phyloP scores from a whole-genome alignment of 1,140 invertebrate species.

The Oryctes rhinoceros region DNA sequence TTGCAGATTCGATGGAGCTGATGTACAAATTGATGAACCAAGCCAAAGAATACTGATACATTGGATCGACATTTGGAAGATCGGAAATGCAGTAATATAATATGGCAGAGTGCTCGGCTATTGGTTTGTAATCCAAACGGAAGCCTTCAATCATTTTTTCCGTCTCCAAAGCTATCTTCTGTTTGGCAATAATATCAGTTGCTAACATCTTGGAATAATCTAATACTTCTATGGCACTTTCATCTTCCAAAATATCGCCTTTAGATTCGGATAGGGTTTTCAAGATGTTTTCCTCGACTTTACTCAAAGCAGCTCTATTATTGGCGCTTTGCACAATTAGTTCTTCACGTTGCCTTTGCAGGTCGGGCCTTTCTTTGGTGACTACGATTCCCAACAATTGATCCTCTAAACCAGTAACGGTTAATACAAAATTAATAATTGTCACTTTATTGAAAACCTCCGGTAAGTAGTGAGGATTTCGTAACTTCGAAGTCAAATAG shows the following conservation, averaged over 20 bases:
- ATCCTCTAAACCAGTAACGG: constrained; percentile 88
- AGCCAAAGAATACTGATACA: constrained; percentile 93
- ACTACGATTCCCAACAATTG: constrained; percentile 93
- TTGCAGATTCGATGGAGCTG: constrained; percentile 87
- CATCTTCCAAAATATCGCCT: constrained; percentile 92
- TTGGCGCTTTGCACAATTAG: constrained; percentile 86
- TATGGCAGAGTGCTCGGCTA: constrained; percentile 86
- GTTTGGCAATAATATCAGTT: constrained; percentile 82
- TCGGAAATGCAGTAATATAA: constrained; percentile 93
- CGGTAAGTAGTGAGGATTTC: constrained; percentile 91
- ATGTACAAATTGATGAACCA: constrained; percentile 95
- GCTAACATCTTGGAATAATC: constrained; percentile 88
- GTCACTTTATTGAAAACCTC: constrained; percentile 92
- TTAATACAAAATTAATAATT: constrained; percentile 92
- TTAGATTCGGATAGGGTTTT: constrained; percentile 84
- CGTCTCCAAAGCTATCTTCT: constrained; percentile 70
- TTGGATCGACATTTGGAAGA: constrained; percentile 91
- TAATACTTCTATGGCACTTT: constrained; percentile 86
- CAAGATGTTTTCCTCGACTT: constrained; percentile 92
- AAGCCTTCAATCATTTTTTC: constrained; percentile 81
- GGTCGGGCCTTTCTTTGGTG: constrained; percentile 88
- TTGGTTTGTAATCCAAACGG: constrained; percentile 81
- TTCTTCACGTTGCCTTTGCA: constrained; percentile 87
- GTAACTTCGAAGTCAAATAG: constrained; percentile 88
- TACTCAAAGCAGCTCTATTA: constrained; percentile 82